phyloP scores from a whole-genome alignment of 2,113 vertebrate species.

The Antennarius striatus region DNA sequence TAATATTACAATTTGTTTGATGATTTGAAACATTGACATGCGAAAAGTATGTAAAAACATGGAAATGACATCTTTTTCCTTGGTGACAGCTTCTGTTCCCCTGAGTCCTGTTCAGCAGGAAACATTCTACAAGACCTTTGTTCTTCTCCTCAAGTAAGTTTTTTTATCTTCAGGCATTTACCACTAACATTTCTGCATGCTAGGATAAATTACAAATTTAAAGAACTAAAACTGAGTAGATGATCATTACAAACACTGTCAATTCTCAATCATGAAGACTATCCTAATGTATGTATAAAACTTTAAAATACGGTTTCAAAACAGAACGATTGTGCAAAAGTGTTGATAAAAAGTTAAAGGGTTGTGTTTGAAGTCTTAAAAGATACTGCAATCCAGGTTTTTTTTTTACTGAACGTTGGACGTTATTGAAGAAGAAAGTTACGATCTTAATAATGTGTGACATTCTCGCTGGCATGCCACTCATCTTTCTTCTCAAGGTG shows the following conservation, averaged over 20 bases:
- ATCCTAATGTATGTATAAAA: no score
- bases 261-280: no score
- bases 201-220: not conserved
- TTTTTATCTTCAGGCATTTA: not conserved
- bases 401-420: not conserved
- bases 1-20: no score
- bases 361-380: no score
- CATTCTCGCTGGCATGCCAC: not conserved
- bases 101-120: conserved; percentile 82
- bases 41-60: no score
- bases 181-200: not conserved
- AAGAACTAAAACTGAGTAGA: not conserved
- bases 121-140: conserved; percentile 87
- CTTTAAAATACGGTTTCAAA: no score
- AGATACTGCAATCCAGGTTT: not conserved
- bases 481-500: conserved; percentile 77
- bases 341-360: not conserved
- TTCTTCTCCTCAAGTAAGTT: conserved; percentile 89
- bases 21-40: no score
- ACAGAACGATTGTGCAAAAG: not conserved
- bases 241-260: no score
- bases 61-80: conserved; percentile 2
- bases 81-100: conserved; percentile 84
- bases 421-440: not conserved
- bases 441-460: no score